phyloP scores from a whole-genome alignment of 2,113 vertebrate genomes.

The Salvelinus fontinalis region DNA sequence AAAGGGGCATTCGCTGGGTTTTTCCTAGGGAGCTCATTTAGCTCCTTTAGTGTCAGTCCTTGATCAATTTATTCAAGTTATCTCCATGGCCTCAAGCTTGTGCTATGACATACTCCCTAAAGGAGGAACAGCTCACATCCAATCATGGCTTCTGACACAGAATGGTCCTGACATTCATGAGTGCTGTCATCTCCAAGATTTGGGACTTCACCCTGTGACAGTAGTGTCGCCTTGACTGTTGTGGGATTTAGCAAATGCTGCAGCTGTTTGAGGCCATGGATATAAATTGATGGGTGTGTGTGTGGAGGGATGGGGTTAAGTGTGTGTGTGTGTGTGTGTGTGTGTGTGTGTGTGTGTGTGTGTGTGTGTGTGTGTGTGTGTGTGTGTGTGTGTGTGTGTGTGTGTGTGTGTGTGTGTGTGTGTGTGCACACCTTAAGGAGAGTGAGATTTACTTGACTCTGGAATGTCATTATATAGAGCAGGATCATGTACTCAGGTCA shows the following conservation, averaged over 20 bases:
- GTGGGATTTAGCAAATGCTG: slow-evolving; percentile 50
- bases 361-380: background rate
- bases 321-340: background rate
- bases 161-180: slow-evolving; percentile 25
- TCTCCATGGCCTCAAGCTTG: slow-evolving; percentile 49
- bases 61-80: background rate
- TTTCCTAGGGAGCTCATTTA: too few relatives aligned
- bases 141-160: slow-evolving; percentile 17
- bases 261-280: slow-evolving; percentile 21
- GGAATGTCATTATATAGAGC: background rate
- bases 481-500: background rate
- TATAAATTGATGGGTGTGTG: background rate
- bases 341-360: slow-evolving; percentile 28
- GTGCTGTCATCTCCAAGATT: slow-evolving; percentile 26
- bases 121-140: background rate
- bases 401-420: background rate
- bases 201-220: background rate
- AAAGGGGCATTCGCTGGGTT: too few relatives aligned
- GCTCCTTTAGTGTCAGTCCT: background rate
- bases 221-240: slow-evolving; percentile 10
- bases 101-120: slow-evolving; percentile 18
- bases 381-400: slow-evolving; percentile 7
- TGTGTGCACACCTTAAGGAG: background rate
- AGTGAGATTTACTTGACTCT: background rate
- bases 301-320: background rate